These are phyloP conservation scores for Myiotriccus ornatus DNA, from an alignment of 2,797 vertebrate species.

Conservation along the genomic window DNA sequence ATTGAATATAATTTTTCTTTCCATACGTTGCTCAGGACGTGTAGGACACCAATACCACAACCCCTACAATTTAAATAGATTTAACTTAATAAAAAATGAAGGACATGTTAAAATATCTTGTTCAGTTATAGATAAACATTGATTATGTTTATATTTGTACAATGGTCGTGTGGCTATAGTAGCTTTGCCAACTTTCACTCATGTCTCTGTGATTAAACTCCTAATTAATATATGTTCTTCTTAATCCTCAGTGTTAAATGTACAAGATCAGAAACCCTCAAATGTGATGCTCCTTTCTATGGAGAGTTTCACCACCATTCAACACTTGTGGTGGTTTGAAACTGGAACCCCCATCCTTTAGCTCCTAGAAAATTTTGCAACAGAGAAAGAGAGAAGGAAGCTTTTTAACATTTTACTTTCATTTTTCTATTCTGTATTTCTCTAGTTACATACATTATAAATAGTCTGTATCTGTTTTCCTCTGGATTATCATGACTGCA, in stretches of 20 bases:
- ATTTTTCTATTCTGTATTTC: background rate
- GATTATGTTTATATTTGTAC: background rate
- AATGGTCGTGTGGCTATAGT: background rate
- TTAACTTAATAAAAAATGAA: background rate
- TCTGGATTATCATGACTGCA: background rate
- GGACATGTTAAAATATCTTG: background rate
- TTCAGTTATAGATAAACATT: background rate
- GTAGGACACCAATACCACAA: background rate
- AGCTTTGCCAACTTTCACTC: background rate
- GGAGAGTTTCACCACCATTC: background rate
- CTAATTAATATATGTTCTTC: background rate
- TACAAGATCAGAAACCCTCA: background rate
- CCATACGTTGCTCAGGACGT: background rate
- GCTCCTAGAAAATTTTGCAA: background rate
- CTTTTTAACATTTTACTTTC: background rate
- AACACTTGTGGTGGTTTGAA: background rate
- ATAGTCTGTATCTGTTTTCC: background rate
- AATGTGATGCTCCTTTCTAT: background rate
- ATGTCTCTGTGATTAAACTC: background rate
- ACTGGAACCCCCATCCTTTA: background rate
- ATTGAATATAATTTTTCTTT: slow-evolving; percentile 25
- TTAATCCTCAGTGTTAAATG: background rate
- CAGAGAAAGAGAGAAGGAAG: background rate
- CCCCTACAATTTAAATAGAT: background rate
- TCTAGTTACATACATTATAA: background rate